Conservation (phyloP, 2,797 vertebrate species). For the Epinephelus coioides region DNA sequence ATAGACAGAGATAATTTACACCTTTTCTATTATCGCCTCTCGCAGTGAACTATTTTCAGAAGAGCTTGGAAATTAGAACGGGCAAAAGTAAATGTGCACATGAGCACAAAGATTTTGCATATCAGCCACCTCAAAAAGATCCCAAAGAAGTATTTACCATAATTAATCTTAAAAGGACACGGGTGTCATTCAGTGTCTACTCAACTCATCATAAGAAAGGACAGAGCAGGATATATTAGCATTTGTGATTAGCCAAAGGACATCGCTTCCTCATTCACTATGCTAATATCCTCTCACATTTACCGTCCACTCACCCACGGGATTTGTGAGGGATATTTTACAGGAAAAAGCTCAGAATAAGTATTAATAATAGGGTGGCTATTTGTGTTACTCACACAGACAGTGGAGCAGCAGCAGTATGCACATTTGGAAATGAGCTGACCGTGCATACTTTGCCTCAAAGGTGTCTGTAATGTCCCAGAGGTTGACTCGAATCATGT, state of each 20-base stretch:
- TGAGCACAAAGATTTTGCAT: conserved; percentile 13
- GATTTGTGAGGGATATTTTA: conserved; percentile 56
- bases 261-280: conserved; percentile 74
- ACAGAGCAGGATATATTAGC: conserved; percentile 81
- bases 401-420: conserved; percentile 35
- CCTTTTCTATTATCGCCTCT: conserved; percentile 23
- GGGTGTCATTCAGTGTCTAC: conserved; percentile 69
- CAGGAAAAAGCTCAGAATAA: conserved; percentile 43
- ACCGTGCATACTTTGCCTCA: conserved; percentile 59
- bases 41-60: conserved; percentile 12
- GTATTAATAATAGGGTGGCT: conserved; percentile 46
- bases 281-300: conserved; percentile 76
- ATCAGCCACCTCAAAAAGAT: conserved; percentile 23
- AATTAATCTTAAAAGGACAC: conserved; percentile 70
- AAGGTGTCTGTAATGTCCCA: conserved; percentile 70
- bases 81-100: conserved; percentile 14
- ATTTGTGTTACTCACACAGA: conserved; percentile 27
- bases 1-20: not conserved
- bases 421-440: conserved; percentile 47
- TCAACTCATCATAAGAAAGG: conserved; percentile 69
- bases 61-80: conserved; percentile 19
- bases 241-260: conserved; percentile 82
- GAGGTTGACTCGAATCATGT: conserved; percentile 69
- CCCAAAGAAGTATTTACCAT: conserved; percentile 56
- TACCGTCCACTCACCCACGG: conserved; percentile 53